These are phyloP conservation scores for Struthidea cinerea DNA, from an alignment of 2,113 vertebrate genomes.

Conservation along the genomic window DNA sequence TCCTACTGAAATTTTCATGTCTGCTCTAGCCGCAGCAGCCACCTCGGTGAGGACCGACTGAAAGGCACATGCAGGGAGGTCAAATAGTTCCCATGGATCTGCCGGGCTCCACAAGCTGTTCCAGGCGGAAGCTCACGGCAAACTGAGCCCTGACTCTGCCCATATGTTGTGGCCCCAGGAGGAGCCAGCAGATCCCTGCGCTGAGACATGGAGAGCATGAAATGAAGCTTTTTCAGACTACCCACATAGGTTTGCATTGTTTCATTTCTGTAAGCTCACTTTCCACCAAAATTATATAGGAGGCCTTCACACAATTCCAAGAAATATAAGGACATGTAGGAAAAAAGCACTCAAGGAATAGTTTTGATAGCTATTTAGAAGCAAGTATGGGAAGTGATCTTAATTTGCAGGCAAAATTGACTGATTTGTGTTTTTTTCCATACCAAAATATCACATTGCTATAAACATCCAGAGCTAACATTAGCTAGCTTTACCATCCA, in stretches of 20 bases:
- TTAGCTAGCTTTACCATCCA: background rate
- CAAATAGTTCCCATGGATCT: background rate
- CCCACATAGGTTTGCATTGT: background rate
- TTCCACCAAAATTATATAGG: background rate
- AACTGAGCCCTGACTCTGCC: background rate
- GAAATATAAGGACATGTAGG: background rate
- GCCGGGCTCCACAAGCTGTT: background rate
- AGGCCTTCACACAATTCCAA: background rate
- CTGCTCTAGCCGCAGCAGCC: background rate
- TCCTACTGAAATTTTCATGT: conserved; percentile 7
- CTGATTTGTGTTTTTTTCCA: background rate
- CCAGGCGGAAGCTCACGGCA: background rate
- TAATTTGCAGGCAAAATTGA: background rate
- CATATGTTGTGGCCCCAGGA: background rate
- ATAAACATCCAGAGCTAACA: background rate
- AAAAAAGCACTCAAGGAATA: background rate
- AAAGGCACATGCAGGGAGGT: background rate
- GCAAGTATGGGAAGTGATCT: background rate
- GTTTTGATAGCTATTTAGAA: background rate
- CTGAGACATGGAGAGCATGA: background rate
- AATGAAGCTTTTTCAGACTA: background rate
- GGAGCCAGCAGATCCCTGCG: background rate
- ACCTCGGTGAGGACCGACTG: background rate
- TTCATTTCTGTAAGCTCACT: background rate
- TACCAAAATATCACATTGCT: background rate